These are phyloP conservation scores for Ailurus styani DNA, from an alignment of 2,113 vertebrate species.

Conservation along the genomic window DNA sequence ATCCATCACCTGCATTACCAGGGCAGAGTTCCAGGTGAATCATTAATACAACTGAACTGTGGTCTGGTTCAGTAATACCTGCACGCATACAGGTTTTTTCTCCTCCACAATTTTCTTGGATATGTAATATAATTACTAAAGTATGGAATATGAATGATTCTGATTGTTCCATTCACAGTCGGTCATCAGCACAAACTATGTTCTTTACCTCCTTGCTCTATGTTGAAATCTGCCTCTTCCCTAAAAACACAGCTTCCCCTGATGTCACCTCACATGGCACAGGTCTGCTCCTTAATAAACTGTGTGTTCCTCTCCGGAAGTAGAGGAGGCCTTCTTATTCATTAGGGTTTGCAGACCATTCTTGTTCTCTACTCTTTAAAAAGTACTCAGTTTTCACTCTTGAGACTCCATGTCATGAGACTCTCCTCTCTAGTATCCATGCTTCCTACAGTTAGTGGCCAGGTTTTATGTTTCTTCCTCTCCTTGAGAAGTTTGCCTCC, in stretches of 20 bases:
- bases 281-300: not conserved
- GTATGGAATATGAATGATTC: not conserved
- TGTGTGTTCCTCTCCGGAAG: not conserved
- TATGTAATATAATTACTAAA: not conserved
- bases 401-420: no score
- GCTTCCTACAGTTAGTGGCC: not conserved
- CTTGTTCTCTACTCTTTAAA: not conserved
- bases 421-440: accelerated
- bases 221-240: not conserved
- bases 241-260: not conserved
- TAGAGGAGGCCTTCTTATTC: no score
- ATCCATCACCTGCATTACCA: no score
- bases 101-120: not conserved
- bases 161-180: not conserved
- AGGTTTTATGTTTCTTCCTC: not conserved
- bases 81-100: not conserved
- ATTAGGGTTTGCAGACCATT: not conserved
- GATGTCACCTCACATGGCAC: not conserved
- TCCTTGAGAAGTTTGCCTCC: not conserved
- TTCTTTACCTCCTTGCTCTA: not conserved
- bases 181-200: not conserved
- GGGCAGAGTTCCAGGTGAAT: not conserved
- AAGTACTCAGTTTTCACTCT: not conserved
- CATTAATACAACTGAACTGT: not conserved
- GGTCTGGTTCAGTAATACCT: not conserved